Evolutionary conservation across 2,113 vertebrate species (phyloP).

Genomic region (Vulpes ferrilata): DNA sequence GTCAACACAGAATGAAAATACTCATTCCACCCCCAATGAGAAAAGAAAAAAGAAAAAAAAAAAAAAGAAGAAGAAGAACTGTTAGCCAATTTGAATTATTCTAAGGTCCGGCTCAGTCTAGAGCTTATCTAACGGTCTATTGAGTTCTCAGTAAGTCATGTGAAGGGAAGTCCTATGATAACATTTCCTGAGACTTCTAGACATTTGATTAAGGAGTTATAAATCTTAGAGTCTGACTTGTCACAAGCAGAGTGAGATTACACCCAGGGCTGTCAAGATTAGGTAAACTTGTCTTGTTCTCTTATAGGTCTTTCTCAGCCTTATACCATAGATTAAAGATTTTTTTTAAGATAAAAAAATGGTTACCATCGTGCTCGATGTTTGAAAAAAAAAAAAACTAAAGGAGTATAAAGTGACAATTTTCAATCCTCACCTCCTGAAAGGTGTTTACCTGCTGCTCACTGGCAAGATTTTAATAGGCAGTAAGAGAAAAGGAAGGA

Average conservation of each 20-base stretch:
- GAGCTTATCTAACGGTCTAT: constrained; percentile 91
- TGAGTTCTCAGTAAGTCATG: constrained; percentile 92
- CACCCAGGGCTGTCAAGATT: constrained; percentile 94
- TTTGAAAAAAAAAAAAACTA: constrained; percentile 77
- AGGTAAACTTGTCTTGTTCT: constrained; percentile 94
- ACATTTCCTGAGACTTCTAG: constrained; percentile 93
- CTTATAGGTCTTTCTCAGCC: constrained; percentile 91
- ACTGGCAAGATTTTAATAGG: constrained; percentile 67
- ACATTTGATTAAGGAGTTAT: constrained; percentile 95
- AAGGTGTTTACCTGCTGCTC: constrained; percentile 80
- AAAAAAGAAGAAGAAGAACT: constrained; percentile 66
- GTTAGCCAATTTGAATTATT: constrained; percentile 87
- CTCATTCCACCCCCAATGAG: too few species aligned
- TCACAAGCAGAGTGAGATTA: constrained; percentile 93
- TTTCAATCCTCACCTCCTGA: constrained; percentile 78
- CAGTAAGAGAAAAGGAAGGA: constrained; percentile 72
- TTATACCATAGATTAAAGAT: constrained; percentile 93
- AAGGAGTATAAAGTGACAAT: constrained; percentile 83
- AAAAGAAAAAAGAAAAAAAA: not conserved
- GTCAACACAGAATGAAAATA: constrained; percentile 24
- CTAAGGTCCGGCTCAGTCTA: constrained; percentile 85
- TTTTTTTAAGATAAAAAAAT: constrained; percentile 87
- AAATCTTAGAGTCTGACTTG: constrained; percentile 93
- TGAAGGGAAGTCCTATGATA: constrained; percentile 92
- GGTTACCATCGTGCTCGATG: constrained; percentile 88